Evolutionary conservation across 2,113 vertebrate species (phyloP).

Genomic region (Struthio camelus): DNA sequence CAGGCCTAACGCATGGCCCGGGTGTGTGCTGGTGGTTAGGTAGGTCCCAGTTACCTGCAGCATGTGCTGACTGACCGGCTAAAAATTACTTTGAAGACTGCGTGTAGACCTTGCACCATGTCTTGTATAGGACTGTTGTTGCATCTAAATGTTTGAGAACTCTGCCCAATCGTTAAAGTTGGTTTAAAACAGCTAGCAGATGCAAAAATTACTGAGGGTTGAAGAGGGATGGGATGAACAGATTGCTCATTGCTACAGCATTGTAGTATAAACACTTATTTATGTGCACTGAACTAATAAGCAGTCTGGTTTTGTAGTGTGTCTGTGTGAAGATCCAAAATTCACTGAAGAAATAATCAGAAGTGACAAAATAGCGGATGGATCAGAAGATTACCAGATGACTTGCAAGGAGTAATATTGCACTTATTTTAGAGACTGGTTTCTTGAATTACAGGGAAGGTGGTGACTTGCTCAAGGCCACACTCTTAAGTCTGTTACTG

Average conservation of each 20-base stretch:
- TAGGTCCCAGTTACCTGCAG: neutral
- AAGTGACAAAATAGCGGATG: neutral
- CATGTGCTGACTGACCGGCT: rapidly evolving
- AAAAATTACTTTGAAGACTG: rapidly evolving
- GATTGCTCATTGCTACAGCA: neutral
- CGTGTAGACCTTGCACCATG: rapidly evolving
- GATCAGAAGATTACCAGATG: neutral
- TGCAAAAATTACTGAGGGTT: neutral
- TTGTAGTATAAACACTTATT: neutral
- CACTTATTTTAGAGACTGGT: neutral
- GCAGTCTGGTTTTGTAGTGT: neutral
- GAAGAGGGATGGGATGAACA: neutral
- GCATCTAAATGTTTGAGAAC: neutral
- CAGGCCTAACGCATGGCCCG: rapidly evolving
- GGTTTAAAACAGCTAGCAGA: neutral
- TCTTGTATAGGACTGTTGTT: rapidly evolving
- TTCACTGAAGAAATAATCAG: neutral
- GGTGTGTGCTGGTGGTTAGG: neutral
- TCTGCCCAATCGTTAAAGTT: neutral
- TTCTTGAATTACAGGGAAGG: neutral
- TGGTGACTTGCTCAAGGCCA: neutral
- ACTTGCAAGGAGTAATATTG: neutral
- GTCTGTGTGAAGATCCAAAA: neutral
- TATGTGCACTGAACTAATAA: neutral
- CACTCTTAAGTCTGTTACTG: neutral